phyloP scores from a whole-genome alignment of 35 echinoderm and acorn worm species.

The Apostichopus parvimensis region DNA sequence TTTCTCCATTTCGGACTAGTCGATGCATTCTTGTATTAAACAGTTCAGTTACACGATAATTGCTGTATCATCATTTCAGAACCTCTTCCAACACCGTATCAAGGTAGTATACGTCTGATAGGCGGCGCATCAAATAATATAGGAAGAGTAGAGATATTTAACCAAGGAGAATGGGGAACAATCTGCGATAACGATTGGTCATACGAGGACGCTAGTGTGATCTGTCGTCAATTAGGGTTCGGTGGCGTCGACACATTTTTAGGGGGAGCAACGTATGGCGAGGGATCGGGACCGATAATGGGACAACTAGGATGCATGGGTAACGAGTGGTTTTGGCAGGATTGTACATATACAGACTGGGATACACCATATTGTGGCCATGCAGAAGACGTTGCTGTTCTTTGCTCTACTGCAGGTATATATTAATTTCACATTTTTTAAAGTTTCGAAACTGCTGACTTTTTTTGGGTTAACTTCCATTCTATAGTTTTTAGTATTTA shows the following conservation, averaged over 20 bases:
- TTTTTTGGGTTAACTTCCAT: too few relatives aligned
- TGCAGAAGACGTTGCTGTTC: background rate
- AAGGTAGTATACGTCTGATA: background rate
- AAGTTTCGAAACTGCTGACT: too few relatives aligned
- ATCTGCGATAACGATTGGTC: constrained; percentile 54
- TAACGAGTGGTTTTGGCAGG: background rate
- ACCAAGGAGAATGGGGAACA: constrained; percentile 54
- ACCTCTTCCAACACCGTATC: background rate
- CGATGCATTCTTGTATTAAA: background rate
- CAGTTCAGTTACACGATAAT: background rate
- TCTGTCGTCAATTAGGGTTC: constrained; percentile 41
- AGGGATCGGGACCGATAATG: background rate
- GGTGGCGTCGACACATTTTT: background rate
- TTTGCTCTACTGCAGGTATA: background rate
- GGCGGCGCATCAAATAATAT: background rate
- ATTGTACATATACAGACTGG: background rate
- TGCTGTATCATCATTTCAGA: background rate
- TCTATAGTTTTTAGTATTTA: too few relatives aligned
- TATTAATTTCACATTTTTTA: background rate
- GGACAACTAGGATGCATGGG: background rate
- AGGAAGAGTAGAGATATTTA: constrained; percentile 50
- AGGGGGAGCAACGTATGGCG: background rate
- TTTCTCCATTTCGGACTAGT: background rate
- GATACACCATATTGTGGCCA: background rate
- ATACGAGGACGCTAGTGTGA: constrained; percentile 23